Conservation (phyloP, 1,140 invertebrate genomes). For the Copidosoma floridanum region DNA sequence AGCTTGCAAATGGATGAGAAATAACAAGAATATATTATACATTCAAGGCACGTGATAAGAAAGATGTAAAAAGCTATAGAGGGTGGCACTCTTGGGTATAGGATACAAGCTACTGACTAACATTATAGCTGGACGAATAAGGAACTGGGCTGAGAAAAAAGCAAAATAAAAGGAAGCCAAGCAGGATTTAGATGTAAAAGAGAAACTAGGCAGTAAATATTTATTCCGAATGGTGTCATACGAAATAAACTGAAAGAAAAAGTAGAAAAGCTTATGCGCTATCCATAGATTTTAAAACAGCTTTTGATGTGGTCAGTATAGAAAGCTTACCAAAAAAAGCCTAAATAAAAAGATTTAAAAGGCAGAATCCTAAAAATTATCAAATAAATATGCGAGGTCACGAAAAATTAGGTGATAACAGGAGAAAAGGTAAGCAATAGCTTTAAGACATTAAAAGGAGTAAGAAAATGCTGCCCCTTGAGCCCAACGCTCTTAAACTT, state of each 20-base stretch:
- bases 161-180: conserved; percentile 16
- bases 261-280: not conserved
- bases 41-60: conserved; percentile 16
- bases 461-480: not conserved
- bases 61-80: conserved; percentile 17
- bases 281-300: conserved; percentile 11
- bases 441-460: not conserved
- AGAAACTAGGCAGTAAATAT: conserved; percentile 18
- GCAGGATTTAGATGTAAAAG: conserved; percentile 23
- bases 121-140: conserved; percentile 20
- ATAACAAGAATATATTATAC: conserved; percentile 11
- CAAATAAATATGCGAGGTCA: not conserved
- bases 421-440: not conserved
- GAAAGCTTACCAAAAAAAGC: not conserved
- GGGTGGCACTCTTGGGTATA: conserved; percentile 16
- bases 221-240: conserved; percentile 17
- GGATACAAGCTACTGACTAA: conserved; percentile 22
- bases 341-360: not conserved
- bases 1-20: not conserved
- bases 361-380: not conserved
- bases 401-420: not conserved
- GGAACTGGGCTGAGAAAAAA: conserved; percentile 9
- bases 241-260: conserved; percentile 5
- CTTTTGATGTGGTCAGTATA: not conserved
- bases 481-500: not conserved